These are phyloP conservation scores for Lithophane semibrunnea DNA, from an alignment of 2,888 invertebrate species.

Conservation along the genomic window DNA sequence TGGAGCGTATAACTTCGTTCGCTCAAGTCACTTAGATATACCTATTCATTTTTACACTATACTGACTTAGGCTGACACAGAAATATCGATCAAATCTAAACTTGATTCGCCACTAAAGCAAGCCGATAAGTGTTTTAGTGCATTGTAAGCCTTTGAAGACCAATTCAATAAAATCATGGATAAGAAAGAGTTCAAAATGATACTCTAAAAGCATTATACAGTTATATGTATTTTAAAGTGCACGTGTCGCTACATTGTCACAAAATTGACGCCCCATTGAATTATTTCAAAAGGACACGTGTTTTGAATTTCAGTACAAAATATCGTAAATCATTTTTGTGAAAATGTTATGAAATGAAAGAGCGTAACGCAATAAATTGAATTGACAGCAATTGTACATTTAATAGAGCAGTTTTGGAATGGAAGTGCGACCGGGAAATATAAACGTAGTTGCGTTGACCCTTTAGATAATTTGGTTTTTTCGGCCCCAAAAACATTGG, in stretches of 20 bases:
- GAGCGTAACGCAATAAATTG: constrained; percentile 36
- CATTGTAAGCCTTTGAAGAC: constrained; percentile 35
- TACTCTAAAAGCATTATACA: constrained; percentile 24
- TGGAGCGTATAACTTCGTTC: constrained; percentile 47
- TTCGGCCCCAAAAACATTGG: constrained; percentile 33
- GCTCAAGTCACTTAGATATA: constrained; percentile 44
- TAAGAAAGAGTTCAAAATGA: constrained; percentile 8
- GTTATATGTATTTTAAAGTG: constrained; percentile 10
- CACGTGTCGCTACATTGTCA: constrained; percentile 17
- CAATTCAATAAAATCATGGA: constrained; percentile 47
- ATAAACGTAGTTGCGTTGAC: constrained; percentile 30
- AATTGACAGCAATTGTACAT: constrained; percentile 46
- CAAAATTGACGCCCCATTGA: constrained; percentile 21
- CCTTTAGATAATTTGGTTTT: constrained; percentile 51
- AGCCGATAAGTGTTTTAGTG: constrained; percentile 40
- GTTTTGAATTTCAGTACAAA: constrained; percentile 41
- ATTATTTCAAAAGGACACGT: constrained; percentile 34
- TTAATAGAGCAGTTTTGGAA: constrained; percentile 50
- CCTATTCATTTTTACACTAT: constrained; percentile 57
- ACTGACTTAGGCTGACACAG: constrained; percentile 25
- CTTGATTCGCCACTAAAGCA: constrained; percentile 40
- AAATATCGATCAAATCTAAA: constrained; percentile 51
- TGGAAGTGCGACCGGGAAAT: constrained; percentile 34
- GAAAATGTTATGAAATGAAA: constrained; percentile 31
- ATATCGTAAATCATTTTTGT: constrained; percentile 41